Evolutionary conservation across 2,113 vertebrate genomes (phyloP), one percentile per base, ranked within the genome.

Genomic region (Abramis brama): DNA sequence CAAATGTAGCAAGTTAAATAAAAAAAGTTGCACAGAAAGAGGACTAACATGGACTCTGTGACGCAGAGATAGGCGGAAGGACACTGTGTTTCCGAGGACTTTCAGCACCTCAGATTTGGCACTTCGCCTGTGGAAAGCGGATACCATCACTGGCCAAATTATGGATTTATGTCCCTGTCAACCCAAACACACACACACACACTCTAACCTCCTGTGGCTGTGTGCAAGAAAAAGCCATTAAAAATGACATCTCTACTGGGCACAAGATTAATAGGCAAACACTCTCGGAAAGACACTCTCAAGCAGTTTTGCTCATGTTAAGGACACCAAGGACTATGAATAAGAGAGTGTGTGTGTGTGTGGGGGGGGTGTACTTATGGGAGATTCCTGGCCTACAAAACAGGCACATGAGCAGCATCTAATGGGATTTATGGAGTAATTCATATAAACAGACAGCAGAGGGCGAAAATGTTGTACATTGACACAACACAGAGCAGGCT

Each of bases 371-470:
- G n/a, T 27, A 68, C 19, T 84, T 50, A 21, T 45, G 73, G 60
- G 83, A 33, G 23, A 81, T 73, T 60, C 39, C n/a, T 23, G 12
- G 13, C 15, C 25, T 21, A 71, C 6, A 68, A 57, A 36, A 55
- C 6, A 77, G 33, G 25, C 12, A 78, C 27, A 62, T 0, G 6
- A 33, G 33, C 33, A 25, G 25, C 2, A 9, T 21, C 62, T 25
- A 68, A 62, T 70, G 43, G 43, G 27, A 39, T 80, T 75, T 66
- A 52, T 68, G 30, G 17, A 74, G 77, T 30, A 68, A 60, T 21
- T 66, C n/a, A 80, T 50, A 70, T 36, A 75, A 76, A 70, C 27
- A 39, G 77, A 84, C 87, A 88, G 87, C 59, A 84, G 87, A 73
- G 79, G 87, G 87, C 66, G 68, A 70, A 70, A 83, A 86, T 50